Conservation (phyloP, 2,797 vertebrate genomes). For the Gallirallus australis region DNA sequence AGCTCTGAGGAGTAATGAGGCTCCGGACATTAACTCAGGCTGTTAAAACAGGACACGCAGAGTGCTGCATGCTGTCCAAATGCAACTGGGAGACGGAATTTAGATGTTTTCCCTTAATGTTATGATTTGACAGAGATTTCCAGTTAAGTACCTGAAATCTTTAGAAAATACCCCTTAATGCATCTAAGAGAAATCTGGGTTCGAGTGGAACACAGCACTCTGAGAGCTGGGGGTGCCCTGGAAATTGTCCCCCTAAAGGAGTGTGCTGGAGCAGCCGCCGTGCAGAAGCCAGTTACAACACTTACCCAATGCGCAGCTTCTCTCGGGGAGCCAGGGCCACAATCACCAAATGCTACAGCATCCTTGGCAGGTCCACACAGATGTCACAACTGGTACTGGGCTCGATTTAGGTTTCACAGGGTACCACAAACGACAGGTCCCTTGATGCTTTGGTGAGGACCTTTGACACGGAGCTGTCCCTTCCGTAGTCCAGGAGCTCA, state of each 20-base stretch:
- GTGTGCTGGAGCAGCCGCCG: neutral
- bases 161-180: neutral
- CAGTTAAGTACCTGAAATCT: neutral
- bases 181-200: neutral
- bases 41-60: neutral
- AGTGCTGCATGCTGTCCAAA: neutral
- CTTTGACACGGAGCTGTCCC: neutral
- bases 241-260: neutral
- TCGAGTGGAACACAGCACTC: neutral
- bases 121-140: neutral
- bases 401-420: neutral
- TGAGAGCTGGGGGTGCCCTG: neutral
- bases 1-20: neutral
- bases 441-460: neutral
- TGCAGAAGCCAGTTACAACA: neutral
- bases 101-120: neutral
- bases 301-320: neutral
- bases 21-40: fast-evolving
- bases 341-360: neutral
- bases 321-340: neutral
- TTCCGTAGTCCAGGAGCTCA: neutral
- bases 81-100: neutral
- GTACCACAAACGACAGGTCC: fast-evolving
- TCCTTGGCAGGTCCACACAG: neutral
- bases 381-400: neutral